Evolutionary conservation across 1,140 invertebrate species (phyloP), one percentile per base, ranked within the genome.

Genomic region (Papilio xuthus): DNA sequence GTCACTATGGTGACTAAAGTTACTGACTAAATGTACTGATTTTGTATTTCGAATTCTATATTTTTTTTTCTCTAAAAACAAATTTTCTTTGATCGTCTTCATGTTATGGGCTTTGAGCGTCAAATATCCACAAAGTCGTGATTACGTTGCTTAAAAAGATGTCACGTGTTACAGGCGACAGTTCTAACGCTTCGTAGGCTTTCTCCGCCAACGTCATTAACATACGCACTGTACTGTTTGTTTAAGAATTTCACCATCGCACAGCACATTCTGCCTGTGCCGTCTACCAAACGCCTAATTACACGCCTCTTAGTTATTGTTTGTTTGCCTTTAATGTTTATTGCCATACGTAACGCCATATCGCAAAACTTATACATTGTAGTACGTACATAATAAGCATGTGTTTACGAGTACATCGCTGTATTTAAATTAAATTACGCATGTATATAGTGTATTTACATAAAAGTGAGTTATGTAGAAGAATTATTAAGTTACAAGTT

Each of bases 211-310:
- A 81, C 83, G 82, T 88, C 86, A 88, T 92, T 92, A 90, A 88
- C 90, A 91, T 92, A 89, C 88, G 87, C 85, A 89, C 83, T 86
- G 86, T 88, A 89, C 86, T 92, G 88, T 92, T 91, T 90, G 83
- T 78, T 86, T 85, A 89, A 88, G 82, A 90, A 89, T 91, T 92
- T 92, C 91, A 86, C 89, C 80, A 83, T 81, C 71, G 37, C 20
- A 73, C 4, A 2, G 67, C 28, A 18, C 37, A 47, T 20, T 20
- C 4, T 10, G 71, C 20, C 41, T 15, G 1, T 23, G 37, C 18
- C 70, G 41, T 12, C 13, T 47, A 18, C 50, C 71, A 42, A 47
- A 73, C 23, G 42, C n/a, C 41, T 73, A 73, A 73, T 73, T 73
- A 73, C 71, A 73, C 42, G 71, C 71, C 20, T 73, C 41, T 73